Evolutionary conservation across 2,797 vertebrate species (phyloP).

Genomic region (Lacerta agilis): DNA sequence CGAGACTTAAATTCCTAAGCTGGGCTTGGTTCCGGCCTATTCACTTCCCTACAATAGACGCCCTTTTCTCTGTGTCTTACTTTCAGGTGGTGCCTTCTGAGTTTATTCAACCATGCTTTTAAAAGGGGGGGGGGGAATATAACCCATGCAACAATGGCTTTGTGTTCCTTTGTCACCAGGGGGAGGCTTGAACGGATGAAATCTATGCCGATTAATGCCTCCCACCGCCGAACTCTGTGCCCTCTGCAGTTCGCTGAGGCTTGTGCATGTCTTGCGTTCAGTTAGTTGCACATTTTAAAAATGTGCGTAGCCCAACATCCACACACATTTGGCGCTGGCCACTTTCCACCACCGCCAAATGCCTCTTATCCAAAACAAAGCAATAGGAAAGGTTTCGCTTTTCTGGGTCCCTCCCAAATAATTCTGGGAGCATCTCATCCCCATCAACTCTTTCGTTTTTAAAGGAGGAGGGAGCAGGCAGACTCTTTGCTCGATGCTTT

Average conservation of each 20-base stretch:
- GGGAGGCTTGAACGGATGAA: neutral
- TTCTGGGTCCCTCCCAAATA: too few species aligned
- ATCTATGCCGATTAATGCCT: neutral
- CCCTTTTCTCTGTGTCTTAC: neutral
- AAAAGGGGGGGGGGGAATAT: fast-evolving
- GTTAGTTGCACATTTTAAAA: neutral
- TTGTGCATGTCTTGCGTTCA: neutral
- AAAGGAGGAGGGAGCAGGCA: too few species aligned
- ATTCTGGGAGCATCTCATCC: neutral
- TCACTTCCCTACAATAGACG: neutral
- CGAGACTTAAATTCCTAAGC: neutral
- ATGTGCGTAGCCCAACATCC: neutral
- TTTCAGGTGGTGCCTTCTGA: neutral
- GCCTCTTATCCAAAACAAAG: neutral
- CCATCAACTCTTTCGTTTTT: neutral
- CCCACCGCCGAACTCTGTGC: neutral
- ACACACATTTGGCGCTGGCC: neutral
- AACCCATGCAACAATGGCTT: too few species aligned
- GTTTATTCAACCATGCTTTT: neutral
- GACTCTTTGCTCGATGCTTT: too few species aligned
- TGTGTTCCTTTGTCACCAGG: neutral
- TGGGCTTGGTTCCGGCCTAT: neutral
- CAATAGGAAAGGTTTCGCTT: neutral
- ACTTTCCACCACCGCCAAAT: too few species aligned
- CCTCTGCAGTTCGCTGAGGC: neutral